Base-by-base conservation (phyloP, 1,140 invertebrate species). In the Argopecten irradians region DNA sequence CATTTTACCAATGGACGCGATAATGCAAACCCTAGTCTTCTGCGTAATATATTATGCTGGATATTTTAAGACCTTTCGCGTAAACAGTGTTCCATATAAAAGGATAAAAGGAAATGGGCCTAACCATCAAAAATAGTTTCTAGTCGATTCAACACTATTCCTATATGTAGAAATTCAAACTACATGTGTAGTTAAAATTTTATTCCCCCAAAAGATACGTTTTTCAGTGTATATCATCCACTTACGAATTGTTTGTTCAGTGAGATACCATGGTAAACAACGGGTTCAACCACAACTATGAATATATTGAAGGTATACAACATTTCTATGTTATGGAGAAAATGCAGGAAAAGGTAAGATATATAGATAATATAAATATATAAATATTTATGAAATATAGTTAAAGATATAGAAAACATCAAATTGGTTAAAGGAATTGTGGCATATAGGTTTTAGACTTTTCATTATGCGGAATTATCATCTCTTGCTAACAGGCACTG, bases 301-400 rank as follows among this genome's bases (percentile, higher is more conserved):
- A n/a, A 3, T 71, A 71, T 71, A 71, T 71, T 7, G 28, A n/a
- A 28, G 55, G 55, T 71, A 71, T n/a, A 71, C 55, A 71, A 71
- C 55, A 71, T 8, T 7, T 71, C 55, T 71, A 71, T 71, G n/a
- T 71, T 71, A 22, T 71, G 55, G 55, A n/a, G n/a, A 28, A 71
- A 71, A 71, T 71, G 55, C 55, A n/a, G 55, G 55, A 11, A 11
- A n/a, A 71, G 55, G 55, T 2, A 11, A 28, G 55, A 71, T 71
- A 71, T 46, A 46, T 46, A 46, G n/a, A 71, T 71, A 28, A n/a
- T 71, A 28, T 71, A 71, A 71, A 71, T 71, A 71, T 71, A 71
- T 46, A 71, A 28, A 71, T n/a, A n/a, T n/a, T n/a, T 28, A 11
- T 71, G 11, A 71, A n/a, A 71, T 71, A 71, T 71, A 71, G 22